phyloP scores from a whole-genome alignment of 1,140 invertebrate species.

The Anthonomus grandis region DNA sequence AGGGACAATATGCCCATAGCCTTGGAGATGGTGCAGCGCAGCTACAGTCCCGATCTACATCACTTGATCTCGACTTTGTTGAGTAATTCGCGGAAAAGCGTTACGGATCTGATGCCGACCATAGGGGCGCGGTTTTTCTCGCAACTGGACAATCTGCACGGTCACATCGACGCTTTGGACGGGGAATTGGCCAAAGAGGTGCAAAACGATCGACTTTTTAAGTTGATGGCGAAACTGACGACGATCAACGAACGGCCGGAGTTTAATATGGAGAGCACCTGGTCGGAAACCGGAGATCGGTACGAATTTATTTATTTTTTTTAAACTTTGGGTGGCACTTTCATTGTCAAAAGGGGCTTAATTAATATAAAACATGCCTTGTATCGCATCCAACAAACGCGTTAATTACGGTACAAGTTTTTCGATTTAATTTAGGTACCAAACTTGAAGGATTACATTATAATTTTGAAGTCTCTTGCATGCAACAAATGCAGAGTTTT shows the following conservation, averaged over 20 bases:
- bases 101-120: conserved; percentile 98
- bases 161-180: conserved; percentile 83
- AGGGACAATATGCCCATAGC: conserved; percentile 81
- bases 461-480: too few relatives aligned
- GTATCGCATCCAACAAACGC: too few relatives aligned
- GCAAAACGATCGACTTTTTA: conserved; percentile 90
- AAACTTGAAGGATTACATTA: too few relatives aligned
- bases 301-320: neutral
- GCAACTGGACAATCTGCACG: conserved; percentile 86
- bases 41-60: conserved; percentile 89
- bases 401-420: too few relatives aligned
- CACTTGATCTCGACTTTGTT: conserved; percentile 92
- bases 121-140: conserved; percentile 94
- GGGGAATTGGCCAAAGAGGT: conserved; percentile 90
- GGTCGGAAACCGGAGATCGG: conserved; percentile 89
- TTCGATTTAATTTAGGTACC: too few relatives aligned
- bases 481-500: too few relatives aligned
- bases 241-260: conserved; percentile 92
- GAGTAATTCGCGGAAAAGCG: conserved; percentile 69
- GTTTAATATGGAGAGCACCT: conserved; percentile 86
- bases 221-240: conserved; percentile 86
- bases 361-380: too few relatives aligned
- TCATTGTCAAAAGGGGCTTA: neutral
- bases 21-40: conserved; percentile 82
- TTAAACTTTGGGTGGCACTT: too few relatives aligned